Percentiles rank a stretch among this genome's conserved stretches.
Evolutionary conservation across 2,113 vertebrate species (phyloP).

Genomic region (Mohoua ochrocephala): DNA sequence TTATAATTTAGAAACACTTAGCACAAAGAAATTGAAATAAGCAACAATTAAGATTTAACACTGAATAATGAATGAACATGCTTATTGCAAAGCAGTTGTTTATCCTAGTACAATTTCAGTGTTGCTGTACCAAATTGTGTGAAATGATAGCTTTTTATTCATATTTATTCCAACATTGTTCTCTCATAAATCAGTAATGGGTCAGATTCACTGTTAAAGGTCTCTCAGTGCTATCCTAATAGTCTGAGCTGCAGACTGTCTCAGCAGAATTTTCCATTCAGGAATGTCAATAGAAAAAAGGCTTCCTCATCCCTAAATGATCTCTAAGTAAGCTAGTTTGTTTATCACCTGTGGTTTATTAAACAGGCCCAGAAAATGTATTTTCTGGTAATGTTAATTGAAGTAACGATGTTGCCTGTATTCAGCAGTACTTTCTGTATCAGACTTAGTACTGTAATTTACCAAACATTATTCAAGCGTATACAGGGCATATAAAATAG

Average conservation of each 20-base stretch:
- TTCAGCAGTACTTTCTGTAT: background rate
- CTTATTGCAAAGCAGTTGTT: slow-evolving; percentile 19
- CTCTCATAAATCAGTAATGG: slow-evolving; percentile 27
- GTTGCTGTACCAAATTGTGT: background rate
- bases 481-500: background rate
- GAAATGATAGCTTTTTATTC: slow-evolving; percentile 18
- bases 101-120: background rate
- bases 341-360: background rate
- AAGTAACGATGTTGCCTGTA: background rate
- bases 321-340: background rate
- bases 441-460: background rate
- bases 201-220: background rate
- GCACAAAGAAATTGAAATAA: slow-evolving; percentile 30
- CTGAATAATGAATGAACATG: slow-evolving; percentile 15
- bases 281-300: background rate
- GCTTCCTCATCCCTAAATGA: background rate
- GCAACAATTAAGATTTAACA: slow-evolving; percentile 57
- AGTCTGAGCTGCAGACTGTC: background rate
- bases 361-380: background rate
- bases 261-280: slow-evolving; percentile 26
- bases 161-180: background rate
- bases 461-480: background rate
- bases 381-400: background rate
- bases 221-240: background rate
- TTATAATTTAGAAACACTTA: slow-evolving; percentile 66